These are phyloP conservation scores for Todus mexicanus DNA, from an alignment of 2,797 vertebrate genomes.

Conservation along the genomic window DNA sequence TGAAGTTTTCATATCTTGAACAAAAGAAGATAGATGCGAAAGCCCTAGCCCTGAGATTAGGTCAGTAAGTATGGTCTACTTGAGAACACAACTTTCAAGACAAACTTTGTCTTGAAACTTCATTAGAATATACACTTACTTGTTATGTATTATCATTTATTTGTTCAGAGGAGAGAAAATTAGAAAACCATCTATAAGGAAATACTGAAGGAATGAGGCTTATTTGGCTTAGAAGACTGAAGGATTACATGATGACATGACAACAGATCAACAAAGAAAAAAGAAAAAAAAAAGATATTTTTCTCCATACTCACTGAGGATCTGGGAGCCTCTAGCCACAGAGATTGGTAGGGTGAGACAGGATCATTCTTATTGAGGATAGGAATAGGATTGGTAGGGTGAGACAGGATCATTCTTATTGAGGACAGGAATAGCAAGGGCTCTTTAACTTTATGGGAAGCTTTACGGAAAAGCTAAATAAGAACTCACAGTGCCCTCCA, in stretches of 20 bases:
- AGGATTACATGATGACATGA: neutral
- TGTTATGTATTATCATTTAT: neutral
- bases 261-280: neutral
- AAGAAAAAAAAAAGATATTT: neutral
- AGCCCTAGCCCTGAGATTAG: neutral
- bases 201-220: neutral
- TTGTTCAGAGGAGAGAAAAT: neutral
- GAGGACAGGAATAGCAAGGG: neutral
- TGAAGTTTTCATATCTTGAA: neutral
- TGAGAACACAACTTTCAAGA: neutral
- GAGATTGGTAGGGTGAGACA: neutral
- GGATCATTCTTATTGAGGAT: neutral
- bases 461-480: neutral
- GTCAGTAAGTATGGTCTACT: neutral
- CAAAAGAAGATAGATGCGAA: neutral
- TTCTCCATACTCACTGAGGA: neutral
- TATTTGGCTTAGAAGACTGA: neutral
- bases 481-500: neutral
- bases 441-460: neutral
- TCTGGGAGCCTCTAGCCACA: neutral
- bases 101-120: neutral
- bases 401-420: neutral
- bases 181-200: neutral
- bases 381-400: neutral
- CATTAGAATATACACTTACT: neutral